Conservation (phyloP, 2,113 vertebrate genomes). For the Podarcis raffonei region DNA sequence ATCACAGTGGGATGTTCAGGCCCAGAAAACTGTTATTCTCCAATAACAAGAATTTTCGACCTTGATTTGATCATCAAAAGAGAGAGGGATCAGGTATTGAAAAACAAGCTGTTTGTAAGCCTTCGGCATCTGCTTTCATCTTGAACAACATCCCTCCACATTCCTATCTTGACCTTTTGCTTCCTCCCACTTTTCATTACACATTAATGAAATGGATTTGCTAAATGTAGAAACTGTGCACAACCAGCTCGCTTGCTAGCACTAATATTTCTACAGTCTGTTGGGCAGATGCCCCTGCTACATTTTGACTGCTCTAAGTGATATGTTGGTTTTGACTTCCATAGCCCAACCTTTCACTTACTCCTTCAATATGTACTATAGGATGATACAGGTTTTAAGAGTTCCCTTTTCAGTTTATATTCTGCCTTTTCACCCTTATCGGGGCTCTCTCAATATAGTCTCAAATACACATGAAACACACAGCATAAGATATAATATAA, state of each 20-base stretch:
- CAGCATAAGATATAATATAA: no score
- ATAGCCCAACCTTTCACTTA: not conserved
- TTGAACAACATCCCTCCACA: not conserved
- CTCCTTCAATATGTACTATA: not conserved
- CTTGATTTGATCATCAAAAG: not conserved
- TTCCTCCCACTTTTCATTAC: not conserved
- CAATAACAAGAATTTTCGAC: not conserved
- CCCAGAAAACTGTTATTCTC: not conserved
- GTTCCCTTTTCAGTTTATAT: no score
- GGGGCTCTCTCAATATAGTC: not conserved
- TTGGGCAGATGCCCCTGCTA: not conserved
- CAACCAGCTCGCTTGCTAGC: not conserved
- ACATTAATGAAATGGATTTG: constrained; percentile 30
- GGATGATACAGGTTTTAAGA: not conserved
- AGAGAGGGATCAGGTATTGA: not conserved
- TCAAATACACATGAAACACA: no score
- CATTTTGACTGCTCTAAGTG: not conserved
- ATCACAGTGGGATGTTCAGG: not conserved
- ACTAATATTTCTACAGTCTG: constrained; percentile 1
- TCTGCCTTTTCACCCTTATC: not conserved
- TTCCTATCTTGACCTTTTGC: constrained; percentile 1
- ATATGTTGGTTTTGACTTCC: not conserved
- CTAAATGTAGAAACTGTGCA: not conserved
- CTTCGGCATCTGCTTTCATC: not conserved
- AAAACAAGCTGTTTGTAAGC: not conserved